Percentiles rank a stretch among this genome's conserved stretches.
phyloP scores from a whole-genome alignment of 2,888 invertebrate genomes.

The Eupithecia insigniata region DNA sequence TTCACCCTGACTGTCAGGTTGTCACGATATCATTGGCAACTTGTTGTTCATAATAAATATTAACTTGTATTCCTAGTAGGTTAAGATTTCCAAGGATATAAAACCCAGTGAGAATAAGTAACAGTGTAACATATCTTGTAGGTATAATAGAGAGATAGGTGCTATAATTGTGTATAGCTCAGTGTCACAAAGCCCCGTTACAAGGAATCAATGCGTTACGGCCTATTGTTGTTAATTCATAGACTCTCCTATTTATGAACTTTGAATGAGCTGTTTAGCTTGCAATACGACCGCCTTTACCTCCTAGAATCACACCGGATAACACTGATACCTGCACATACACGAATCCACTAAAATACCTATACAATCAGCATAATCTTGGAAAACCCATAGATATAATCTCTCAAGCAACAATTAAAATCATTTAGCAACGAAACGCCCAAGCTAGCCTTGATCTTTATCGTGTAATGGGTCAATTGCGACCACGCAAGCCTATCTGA shows the following conservation, averaged over 20 bases:
- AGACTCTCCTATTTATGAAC: slow-evolving; percentile 64
- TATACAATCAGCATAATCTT: slow-evolving; percentile 4
- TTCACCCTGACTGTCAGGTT: neutral
- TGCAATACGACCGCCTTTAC: slow-evolving; percentile 60
- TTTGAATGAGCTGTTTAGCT: slow-evolving; percentile 69
- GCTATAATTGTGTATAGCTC: slow-evolving; percentile 31
- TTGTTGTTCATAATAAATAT: neutral
- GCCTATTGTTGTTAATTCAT: slow-evolving; percentile 76
- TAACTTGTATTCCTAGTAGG: neutral
- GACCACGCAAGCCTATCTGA: slow-evolving; percentile 41
- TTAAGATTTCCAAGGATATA: neutral
- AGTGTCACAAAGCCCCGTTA: slow-evolving; percentile 78
- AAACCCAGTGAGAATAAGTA: neutral
- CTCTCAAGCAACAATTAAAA: slow-evolving; percentile 25
- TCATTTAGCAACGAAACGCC: slow-evolving; percentile 24
- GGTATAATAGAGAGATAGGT: neutral
- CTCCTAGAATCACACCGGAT: slow-evolving; percentile 60
- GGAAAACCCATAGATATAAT: slow-evolving; percentile 25
- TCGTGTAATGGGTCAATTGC: slow-evolving; percentile 44
- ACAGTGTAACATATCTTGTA: neutral
- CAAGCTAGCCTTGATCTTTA: slow-evolving; percentile 36
- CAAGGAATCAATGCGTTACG: slow-evolving; percentile 60
- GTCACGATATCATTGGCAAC: neutral
- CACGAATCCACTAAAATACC: neutral
- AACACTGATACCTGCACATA: slow-evolving; percentile 7